Base-by-base conservation (phyloP, 1,140 invertebrate genomes). In the Drosophila prosaltans region DNA sequence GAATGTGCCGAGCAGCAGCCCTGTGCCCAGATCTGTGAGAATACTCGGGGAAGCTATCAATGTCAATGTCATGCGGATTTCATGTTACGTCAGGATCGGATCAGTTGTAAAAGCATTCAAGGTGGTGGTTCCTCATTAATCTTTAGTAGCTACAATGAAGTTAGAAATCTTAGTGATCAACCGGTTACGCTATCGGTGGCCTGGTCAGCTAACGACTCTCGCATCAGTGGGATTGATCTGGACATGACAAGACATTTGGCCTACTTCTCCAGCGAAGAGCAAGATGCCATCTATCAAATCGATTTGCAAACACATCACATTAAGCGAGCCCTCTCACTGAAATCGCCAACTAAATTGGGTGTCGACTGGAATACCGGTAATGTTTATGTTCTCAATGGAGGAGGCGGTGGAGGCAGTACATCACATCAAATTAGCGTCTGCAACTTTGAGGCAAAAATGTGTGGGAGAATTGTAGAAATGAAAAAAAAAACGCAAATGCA, bases 21-120 rank as follows among this genome's bases (percentile, higher is more conserved):
- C 3, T 98, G 97, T 91, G 95, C 96, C 65, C 97, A 98, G 91
- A 78, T 94, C 2, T 98, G 97, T 92, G 93, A 92, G 72, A 97
- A 97, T 91, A 94, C 94, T 1, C 91, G 92, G 6, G 96, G 96
- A 43, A 95, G 94, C 30, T 97, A 94, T 92, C 91, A 93, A n/a
- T 98, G 97, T 92, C 93, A 94, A 51, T 98, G 97, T 90, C 92
- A 92, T 16, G 90, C 94, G 0, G 96, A 95, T 1, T 97, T 91
- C 59, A 90, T 91, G 91, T 80, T 80, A 64, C 94, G 94, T 57
- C 81, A 92, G 0, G 95, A 98, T 90, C 94, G 94, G 24, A 93
- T 93, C 28, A 95, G 95, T 11, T 97, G 96, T 92, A 97, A 97
- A 93, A 95, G 95, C 10, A 78, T 93, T 6, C 94, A 94, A 73